These are phyloP conservation scores for Hozukius guyotensis DNA, from an alignment of 2,797 vertebrate genomes.

Conservation along the genomic window DNA sequence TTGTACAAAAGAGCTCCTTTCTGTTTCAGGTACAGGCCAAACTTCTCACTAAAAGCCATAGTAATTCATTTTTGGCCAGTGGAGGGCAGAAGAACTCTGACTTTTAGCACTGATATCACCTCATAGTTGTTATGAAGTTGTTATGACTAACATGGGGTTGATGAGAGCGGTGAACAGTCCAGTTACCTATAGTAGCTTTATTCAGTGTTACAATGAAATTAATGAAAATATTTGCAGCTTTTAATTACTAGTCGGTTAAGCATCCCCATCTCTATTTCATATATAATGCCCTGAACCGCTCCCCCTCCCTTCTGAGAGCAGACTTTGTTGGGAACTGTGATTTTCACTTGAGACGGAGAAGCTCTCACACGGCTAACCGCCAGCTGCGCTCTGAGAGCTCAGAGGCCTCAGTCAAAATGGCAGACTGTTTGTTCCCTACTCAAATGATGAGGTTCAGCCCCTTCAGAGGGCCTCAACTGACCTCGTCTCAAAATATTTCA, in stretches of 20 bases:
- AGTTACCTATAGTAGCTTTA: background rate
- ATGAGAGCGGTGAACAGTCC: background rate
- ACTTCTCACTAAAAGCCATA: background rate
- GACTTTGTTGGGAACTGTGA: slow-evolving; percentile 15
- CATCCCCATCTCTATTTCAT: background rate
- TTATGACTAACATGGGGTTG: background rate
- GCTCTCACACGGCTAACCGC: slow-evolving; percentile 12
- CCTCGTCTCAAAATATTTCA: slow-evolving; percentile 39
- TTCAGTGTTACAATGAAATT: background rate
- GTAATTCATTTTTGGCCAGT: background rate
- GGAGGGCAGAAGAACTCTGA: background rate
- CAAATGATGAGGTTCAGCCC: slow-evolving; percentile 9
- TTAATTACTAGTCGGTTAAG: background rate
- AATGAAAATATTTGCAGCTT: background rate
- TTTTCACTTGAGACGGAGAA: slow-evolving; percentile 13
- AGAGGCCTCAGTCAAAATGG: slow-evolving; percentile 7
- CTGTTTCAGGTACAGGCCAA: background rate
- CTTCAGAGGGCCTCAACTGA: slow-evolving; percentile 20
- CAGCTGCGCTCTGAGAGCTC: slow-evolving; percentile 32
- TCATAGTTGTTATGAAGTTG: background rate
- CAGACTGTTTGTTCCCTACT: background rate
- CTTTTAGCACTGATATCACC: background rate
- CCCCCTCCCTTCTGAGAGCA: background rate
- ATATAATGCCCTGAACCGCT: background rate
- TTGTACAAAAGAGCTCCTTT: background rate